phyloP scores from a whole-genome alignment of 2,113 vertebrate genomes.

The Corythornis vintsioides region DNA sequence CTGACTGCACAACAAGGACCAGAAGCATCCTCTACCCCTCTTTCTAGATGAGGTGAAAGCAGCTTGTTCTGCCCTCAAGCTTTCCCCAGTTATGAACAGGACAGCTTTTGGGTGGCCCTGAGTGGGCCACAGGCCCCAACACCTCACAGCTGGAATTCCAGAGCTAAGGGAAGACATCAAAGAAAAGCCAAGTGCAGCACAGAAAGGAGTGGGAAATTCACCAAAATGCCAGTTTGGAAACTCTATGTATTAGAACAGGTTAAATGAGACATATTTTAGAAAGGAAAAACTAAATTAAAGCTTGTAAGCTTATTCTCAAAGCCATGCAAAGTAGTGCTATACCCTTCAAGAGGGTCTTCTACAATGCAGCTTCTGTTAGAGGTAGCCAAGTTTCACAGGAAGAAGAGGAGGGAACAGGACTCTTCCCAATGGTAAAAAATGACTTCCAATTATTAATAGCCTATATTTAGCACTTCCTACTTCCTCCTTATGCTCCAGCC shows the following conservation, averaged over 20 bases:
- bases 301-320: not conserved
- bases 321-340: slow-evolving; percentile 26
- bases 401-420: not conserved
- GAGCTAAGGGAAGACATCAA: not conserved
- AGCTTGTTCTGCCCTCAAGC: not conserved
- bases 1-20: not conserved
- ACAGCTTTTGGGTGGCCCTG: not conserved
- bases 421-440: not conserved
- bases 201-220: not conserved
- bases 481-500: not conserved
- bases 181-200: not conserved
- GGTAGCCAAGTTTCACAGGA: not conserved
- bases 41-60: not conserved
- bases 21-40: not conserved
- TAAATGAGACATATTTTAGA: not conserved
- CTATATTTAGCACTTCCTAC: not conserved
- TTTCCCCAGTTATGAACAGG: not conserved
- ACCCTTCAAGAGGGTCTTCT: not conserved
- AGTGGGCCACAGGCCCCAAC: not conserved
- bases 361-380: not conserved
- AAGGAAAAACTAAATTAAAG: not conserved
- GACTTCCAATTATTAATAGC: not conserved
- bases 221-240: not conserved
- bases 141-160: not conserved
- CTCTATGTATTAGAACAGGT: not conserved